phyloP scores from a whole-genome alignment of 2,113 vertebrate genomes.

The Dipodomys ordii region DNA sequence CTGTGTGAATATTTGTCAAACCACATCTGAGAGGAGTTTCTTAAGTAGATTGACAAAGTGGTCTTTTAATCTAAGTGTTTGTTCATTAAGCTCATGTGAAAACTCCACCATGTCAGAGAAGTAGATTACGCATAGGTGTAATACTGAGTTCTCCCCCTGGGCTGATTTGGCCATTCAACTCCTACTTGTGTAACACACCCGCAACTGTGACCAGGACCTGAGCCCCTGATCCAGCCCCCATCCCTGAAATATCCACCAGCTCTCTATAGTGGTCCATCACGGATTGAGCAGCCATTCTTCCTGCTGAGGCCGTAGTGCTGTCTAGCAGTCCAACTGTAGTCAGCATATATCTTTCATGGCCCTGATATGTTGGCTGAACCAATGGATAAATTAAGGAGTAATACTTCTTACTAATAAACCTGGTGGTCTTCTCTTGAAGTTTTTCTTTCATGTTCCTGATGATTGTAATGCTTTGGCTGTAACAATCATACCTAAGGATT shows the following conservation, averaged over 20 bases:
- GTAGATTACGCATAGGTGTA: neutral
- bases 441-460: neutral
- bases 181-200: neutral
- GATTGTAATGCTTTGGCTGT: constrained; percentile 2
- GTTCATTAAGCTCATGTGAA: neutral
- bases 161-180: neutral
- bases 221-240: neutral
- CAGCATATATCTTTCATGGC: neutral
- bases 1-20: neutral
- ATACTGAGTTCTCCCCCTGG: neutral
- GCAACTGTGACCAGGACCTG: neutral
- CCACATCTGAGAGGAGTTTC: neutral
- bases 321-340: neutral
- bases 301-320: neutral
- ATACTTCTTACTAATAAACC: neutral
- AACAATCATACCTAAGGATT: neutral
- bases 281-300: neutral
- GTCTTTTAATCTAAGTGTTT: neutral
- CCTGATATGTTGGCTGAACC: neutral
- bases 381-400: neutral
- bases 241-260: neutral
- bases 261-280: neutral
- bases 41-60: neutral
- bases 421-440: neutral
- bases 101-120: neutral